Percentiles rank a stretch among this genome's conserved stretches.
Evolutionary conservation across 2,797 vertebrate species (phyloP).

Genomic region (Cryptoblepharus egeriae): DNA sequence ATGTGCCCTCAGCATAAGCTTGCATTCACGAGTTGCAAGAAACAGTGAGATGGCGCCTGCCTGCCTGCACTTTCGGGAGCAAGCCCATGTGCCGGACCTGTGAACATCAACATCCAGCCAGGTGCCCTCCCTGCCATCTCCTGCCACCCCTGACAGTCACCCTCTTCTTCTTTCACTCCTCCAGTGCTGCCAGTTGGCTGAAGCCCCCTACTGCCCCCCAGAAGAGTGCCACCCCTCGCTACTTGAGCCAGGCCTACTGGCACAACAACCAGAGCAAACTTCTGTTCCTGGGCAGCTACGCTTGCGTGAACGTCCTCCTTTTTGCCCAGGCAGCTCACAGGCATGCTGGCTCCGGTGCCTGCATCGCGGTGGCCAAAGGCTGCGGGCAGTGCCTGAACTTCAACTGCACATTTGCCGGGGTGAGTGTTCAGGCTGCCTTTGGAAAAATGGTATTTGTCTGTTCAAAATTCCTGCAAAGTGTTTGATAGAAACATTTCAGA

Average conservation of each 20-base stretch:
- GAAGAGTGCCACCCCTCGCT: slow-evolving; percentile 69
- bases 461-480: background rate
- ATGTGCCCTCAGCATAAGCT: too few relatives aligned
- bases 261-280: slow-evolving; percentile 86
- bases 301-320: slow-evolving; percentile 79
- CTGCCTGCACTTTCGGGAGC: too few relatives aligned
- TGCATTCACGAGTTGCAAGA: too few relatives aligned
- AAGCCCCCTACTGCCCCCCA: slow-evolving; percentile 74
- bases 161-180: background rate
- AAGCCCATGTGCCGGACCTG: too few relatives aligned
- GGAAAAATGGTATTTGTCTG: too few relatives aligned
- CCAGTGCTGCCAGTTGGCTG: slow-evolving; percentile 89
- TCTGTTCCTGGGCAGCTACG: slow-evolving; percentile 81
- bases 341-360: slow-evolving; percentile 63
- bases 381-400: slow-evolving; percentile 91
- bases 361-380: slow-evolving; percentile 83
- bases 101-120: too few relatives aligned
- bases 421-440: slow-evolving; percentile 58
- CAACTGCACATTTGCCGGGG: slow-evolving; percentile 88
- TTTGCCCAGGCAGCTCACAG: slow-evolving; percentile 75
- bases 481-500: background rate
- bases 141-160: too few relatives aligned
- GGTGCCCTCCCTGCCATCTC: too few relatives aligned
- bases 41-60: too few relatives aligned
- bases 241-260: slow-evolving; percentile 84